Evolutionary conservation across 2,797 vertebrate genomes (phyloP).

Genomic region (Melanotaenia maccullochi): DNA sequence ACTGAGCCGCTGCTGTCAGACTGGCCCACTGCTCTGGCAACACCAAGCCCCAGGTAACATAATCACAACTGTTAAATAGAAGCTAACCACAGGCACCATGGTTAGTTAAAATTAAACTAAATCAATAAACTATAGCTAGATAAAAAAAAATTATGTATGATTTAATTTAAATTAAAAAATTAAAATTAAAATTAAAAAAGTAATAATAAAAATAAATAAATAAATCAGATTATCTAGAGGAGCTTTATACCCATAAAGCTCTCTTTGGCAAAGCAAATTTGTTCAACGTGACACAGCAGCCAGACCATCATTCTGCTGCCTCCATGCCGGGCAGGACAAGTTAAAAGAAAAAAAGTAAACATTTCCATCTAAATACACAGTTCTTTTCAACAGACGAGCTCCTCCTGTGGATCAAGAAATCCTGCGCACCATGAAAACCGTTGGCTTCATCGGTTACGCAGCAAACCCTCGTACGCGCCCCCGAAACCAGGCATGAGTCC

Average conservation of each 20-base stretch:
- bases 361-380: neutral
- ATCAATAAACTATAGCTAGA: neutral
- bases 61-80: neutral
- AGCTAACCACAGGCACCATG: neutral
- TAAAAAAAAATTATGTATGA: neutral
- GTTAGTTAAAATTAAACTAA: neutral
- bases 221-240: too few relatives aligned
- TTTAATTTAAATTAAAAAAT: too few relatives aligned
- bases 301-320: too few relatives aligned
- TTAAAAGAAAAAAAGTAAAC: neutral
- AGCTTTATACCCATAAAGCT: too few relatives aligned
- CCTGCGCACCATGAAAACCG: constrained; percentile 96
- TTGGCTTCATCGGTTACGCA: constrained; percentile 97
- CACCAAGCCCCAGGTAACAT: constrained; percentile 90
- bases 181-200: too few relatives aligned
- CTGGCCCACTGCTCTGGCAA: constrained; percentile 86
- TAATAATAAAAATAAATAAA: too few relatives aligned
- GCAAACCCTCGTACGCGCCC: constrained; percentile 94
- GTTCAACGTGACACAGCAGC: too few relatives aligned
- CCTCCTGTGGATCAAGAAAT: constrained; percentile 96
- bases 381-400: constrained; percentile 82
- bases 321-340: too few relatives aligned
- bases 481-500: constrained; percentile 88
- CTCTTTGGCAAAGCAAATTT: too few relatives aligned
- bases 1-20: constrained; percentile 90